Evolutionary conservation across 1,140 invertebrate species (phyloP), one percentile per base, ranked within the genome.

Genomic region (Cydia splendana): DNA sequence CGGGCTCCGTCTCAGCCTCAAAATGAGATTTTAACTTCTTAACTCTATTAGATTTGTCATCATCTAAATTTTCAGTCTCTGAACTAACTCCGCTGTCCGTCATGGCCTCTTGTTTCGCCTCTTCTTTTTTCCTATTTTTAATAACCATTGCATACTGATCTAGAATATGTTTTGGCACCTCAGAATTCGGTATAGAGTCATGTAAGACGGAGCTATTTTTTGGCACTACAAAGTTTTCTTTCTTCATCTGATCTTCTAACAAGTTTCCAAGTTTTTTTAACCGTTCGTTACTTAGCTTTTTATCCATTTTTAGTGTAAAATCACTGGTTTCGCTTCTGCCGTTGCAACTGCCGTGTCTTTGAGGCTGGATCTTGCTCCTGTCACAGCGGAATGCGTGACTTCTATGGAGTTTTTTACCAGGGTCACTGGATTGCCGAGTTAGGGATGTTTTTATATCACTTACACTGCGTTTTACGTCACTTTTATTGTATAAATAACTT

Each of bases 311-410:
- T 62, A 88, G 81, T n/a, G 88, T 76, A 77, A 88, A 90, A 75
- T 88, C 88, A 77, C 85, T 85, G 53, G 85, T 87, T 85, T 93
- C 93, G 9, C 91, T 90, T 42, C 92, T 85, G 10, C 93, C 91
- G 77, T 91, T 92, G 48, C 89, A 92, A 73, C 92, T 92, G 0
- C 87, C 90, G 79, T 93, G 87, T 9, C 91, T 82, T 83, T 93
- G 90, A 18, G 91, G 88, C 13, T 84, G 84, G 28, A 90, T 91
- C 81, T 93, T 83, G 76, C 84, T 94, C 71, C 93, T 89, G 76
- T 95, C 95, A 78, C 95, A 94, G 5, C 95, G 87, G 83, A 95
- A 95, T 0, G 95, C 95, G 53, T 95, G 95, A 34, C 94, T 95
- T 76, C 95, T 87, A 76, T 95, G 95, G n/a, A 95, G 92, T 79